phyloP scores from a whole-genome alignment of 2,888 invertebrate genomes.

The Clistopyga incitator region DNA sequence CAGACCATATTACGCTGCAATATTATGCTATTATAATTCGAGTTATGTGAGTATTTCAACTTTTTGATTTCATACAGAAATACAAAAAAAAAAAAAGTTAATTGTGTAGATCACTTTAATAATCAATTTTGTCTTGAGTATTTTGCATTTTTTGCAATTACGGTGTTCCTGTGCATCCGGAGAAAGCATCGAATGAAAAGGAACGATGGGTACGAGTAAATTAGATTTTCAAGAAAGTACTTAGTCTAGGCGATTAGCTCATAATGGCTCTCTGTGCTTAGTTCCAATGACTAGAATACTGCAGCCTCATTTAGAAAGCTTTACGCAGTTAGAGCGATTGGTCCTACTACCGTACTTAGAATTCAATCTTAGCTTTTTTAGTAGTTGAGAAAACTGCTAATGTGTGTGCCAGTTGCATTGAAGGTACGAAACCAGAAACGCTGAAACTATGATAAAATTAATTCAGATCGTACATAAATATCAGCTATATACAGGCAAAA shows the following conservation, averaged over 20 bases:
- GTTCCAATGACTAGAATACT: constrained; percentile 4
- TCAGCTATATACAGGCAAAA: background rate
- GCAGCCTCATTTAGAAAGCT: constrained; percentile 17
- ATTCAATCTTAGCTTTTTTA: constrained; percentile 31
- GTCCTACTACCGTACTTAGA: constrained; percentile 6
- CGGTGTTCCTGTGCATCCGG: background rate
- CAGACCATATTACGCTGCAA: too few species aligned
- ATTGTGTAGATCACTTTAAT: background rate
- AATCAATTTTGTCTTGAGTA: background rate
- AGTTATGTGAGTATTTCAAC: background rate
- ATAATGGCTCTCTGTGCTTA: background rate
- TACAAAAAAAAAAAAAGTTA: background rate
- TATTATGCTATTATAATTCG: too few species aligned
- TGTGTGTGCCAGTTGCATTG: constrained; percentile 7
- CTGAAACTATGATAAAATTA: constrained; percentile 25
- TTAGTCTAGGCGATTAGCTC: background rate
- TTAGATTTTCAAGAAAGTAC: background rate
- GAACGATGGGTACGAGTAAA: background rate
- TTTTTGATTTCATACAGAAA: background rate
- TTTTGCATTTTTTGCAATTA: background rate
- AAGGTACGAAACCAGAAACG: background rate
- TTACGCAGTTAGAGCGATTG: background rate
- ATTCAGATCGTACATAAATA: constrained; percentile 29
- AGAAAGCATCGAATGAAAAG: background rate
- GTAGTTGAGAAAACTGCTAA: constrained; percentile 27